Conservation (phyloP, 2,113 vertebrate species). For the Natator depressus region DNA sequence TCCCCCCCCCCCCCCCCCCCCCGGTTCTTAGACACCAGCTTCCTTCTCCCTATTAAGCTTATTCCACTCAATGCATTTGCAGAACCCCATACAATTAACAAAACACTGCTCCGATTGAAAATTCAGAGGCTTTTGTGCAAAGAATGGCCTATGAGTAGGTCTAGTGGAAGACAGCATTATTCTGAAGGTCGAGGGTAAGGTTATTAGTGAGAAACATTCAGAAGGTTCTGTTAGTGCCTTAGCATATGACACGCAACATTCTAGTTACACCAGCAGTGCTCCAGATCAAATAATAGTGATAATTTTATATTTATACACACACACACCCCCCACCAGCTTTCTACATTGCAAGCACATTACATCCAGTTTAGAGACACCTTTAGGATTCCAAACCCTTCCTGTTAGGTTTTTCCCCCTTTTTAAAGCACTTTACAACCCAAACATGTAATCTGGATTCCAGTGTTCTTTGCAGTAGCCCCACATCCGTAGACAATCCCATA, state of each 20-base stretch:
- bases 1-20: conserved; percentile 49
- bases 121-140: conserved; percentile 45
- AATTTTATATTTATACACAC: neutral
- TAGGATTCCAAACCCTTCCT: neutral
- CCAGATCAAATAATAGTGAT: neutral
- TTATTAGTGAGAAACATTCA: conserved; percentile 54
- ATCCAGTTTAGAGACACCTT: rapidly evolving
- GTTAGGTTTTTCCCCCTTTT: neutral
- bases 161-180: conserved; percentile 33
- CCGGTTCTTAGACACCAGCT: conserved; percentile 40
- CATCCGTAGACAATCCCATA: neutral
- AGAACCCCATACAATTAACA: conserved; percentile 56
- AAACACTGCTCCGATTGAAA: conserved; percentile 70
- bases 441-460: neutral
- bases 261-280: neutral
- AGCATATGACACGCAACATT: conserved; percentile 13
- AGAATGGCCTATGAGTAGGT: conserved; percentile 39
- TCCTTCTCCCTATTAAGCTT: neutral
- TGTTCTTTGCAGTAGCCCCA: neutral
- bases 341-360: neutral
- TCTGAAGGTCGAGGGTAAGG: conserved; percentile 77
- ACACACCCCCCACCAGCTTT: neutral
- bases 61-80: conserved; percentile 57
- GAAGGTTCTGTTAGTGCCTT: neutral
- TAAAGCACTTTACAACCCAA: neutral